Evolutionary conservation across 2,888 invertebrate species (phyloP).

Genomic region (Mystacides longicornis): DNA sequence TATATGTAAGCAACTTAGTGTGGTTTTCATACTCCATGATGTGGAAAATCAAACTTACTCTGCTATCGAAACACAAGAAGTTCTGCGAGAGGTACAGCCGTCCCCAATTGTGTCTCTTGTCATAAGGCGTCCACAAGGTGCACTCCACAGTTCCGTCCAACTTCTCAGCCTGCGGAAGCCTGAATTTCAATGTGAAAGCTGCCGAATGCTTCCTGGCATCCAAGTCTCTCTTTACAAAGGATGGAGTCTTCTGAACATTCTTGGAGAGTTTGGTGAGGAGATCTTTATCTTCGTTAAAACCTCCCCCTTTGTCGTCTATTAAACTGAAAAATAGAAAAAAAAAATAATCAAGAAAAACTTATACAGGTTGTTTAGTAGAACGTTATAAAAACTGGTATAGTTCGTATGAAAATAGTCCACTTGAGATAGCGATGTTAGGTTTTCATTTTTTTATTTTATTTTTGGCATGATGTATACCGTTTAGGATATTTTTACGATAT

Average conservation of each 20-base stretch:
- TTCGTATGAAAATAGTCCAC: no score
- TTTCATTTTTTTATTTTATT: no score
- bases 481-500: no score
- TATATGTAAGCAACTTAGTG: no score
- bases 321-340: slow-evolving; percentile 56
- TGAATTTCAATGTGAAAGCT: slow-evolving; percentile 74
- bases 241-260: slow-evolving; percentile 82
- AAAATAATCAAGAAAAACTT: no score
- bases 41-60: slow-evolving; percentile 55
- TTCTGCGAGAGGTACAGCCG: slow-evolving; percentile 86
- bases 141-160: slow-evolving; percentile 91
- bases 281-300: slow-evolving; percentile 83
- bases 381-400: no score
- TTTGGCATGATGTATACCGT: no score
- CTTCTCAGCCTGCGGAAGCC: slow-evolving; percentile 84
- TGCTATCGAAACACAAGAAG: slow-evolving; percentile 93
- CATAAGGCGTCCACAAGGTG: slow-evolving; percentile 90
- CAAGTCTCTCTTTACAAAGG: slow-evolving; percentile 88
- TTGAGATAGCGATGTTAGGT: no score
- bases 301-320: slow-evolving; percentile 81
- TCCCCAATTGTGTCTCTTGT: slow-evolving; percentile 83
- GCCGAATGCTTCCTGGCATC: slow-evolving; percentile 94
- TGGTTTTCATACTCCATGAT: no score
- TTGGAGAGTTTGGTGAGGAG: slow-evolving; percentile 76
- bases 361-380: no score